Conservation (phyloP, 2,797 vertebrate species). For the Sarcophilus harrisii region DNA sequence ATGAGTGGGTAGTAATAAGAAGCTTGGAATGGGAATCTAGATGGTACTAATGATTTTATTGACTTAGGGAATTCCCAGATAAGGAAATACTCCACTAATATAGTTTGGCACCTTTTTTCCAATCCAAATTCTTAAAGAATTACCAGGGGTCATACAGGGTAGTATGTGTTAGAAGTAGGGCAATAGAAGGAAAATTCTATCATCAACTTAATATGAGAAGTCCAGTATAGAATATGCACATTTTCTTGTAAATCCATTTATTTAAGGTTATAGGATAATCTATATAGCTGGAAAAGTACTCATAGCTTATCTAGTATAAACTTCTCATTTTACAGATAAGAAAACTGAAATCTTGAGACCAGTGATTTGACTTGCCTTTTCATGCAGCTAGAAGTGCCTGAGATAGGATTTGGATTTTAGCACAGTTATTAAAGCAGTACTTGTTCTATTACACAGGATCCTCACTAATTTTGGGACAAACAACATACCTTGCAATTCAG, state of each 20-base stretch:
- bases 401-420: neutral
- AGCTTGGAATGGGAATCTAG: neutral
- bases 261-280: neutral
- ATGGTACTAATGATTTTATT: neutral
- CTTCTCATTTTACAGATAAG: neutral
- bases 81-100: neutral
- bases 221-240: neutral
- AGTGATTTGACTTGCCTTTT: neutral
- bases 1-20: neutral
- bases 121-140: neutral
- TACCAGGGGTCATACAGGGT: neutral
- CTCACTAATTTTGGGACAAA: neutral
- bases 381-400: neutral
- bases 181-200: neutral
- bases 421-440: neutral
- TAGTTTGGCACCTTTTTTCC: neutral
- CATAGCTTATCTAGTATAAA: neutral
- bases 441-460: neutral
- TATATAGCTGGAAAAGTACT: neutral
- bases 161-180: neutral
- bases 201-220: neutral
- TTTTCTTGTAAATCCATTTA: conserved; percentile 2
- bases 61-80: neutral
- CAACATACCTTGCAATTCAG: neutral
- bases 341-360: neutral